Evolutionary conservation across 2,888 invertebrate genomes (phyloP), one percentile per base, ranked within the genome.

Genomic region (Sialis lutaria): DNA sequence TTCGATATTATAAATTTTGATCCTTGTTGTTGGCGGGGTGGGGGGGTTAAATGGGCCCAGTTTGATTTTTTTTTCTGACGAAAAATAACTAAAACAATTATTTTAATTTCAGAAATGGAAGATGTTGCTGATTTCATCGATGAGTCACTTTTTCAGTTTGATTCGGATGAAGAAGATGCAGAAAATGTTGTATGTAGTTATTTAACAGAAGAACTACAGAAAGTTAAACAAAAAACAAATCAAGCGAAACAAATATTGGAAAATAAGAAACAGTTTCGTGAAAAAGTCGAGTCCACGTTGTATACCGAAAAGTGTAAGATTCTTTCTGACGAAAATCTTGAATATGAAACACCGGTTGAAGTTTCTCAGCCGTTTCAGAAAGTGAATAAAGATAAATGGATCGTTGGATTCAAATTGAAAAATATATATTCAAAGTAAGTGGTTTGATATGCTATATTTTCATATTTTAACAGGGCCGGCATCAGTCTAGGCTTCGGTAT

Each of bases 341-440:
- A 22, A 22, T 22, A 22, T 4, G 22, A 22, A 22, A 22, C 45
- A 6, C 13, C 40, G 37, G 2, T 51, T 13, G 32, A 48, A 37
- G 10, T 53, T 5, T 40, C 8, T 31, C 46, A 45, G 7, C 42
- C 39, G 1, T 55, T 54, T 54, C 49, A 50, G 9, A 52, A 40
- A 35, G 34, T 53, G 7, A 48, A 50, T 35, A 51, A 53, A 41
- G 49, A 52, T 1, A 55, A 53, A 33, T 58, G 53, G 53, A 49
- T 57, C n/a, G 33, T 62, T 33, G 61, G 63, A 10, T 53, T 58
- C 34, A 45, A 50, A 13, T 34, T 60, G 6, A 46, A 48, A 22
- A 60, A 59, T 48, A 22, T 22, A 22, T 22, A 22, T 22, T 2
- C 22, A 22, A 22, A 22, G 22, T 22, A 22, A 22, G 22, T 22